phyloP scores from a whole-genome alignment of 2,113 vertebrate species.

The Sterrhoptilus dennistouni region DNA sequence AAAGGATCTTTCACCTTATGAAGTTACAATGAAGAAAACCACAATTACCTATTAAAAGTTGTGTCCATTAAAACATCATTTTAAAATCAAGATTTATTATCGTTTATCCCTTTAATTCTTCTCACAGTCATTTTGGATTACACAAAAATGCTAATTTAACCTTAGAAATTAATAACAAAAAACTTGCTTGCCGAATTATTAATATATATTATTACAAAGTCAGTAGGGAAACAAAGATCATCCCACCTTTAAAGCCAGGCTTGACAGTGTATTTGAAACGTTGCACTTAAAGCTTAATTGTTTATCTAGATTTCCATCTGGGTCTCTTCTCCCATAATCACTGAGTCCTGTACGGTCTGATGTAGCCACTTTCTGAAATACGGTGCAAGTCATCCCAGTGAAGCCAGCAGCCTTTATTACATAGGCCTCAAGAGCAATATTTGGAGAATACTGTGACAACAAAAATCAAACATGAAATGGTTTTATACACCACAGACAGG shows the following conservation, averaged over 20 bases:
- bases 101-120: not conserved
- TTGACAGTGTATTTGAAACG: slow-evolving; percentile 88
- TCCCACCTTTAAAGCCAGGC: slow-evolving; percentile 88
- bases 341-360: slow-evolving; percentile 79
- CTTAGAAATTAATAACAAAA: not conserved
- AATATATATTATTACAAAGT: not conserved
- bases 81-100: not conserved
- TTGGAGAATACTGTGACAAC: slow-evolving; percentile 86
- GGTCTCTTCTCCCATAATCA: slow-evolving; percentile 78
- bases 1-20: not conserved
- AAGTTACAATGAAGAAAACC: not conserved
- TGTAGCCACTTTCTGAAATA: slow-evolving; percentile 87
- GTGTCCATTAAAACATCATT: not conserved
- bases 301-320: slow-evolving; percentile 84
- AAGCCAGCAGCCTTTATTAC: slow-evolving; percentile 87
- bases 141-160: not conserved
- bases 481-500: not conserved
- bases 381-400: slow-evolving; percentile 94
- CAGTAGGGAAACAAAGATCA: not conserved
- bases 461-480: slow-evolving; percentile 39
- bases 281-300: slow-evolving; percentile 98
- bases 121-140: not conserved
- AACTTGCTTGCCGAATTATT: not conserved
- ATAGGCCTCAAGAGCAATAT: slow-evolving; percentile 94
- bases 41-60: not conserved